These are phyloP conservation scores for Rhyacophila evoluta DNA, from an alignment of 2,888 invertebrate species.

Conservation along the genomic window DNA sequence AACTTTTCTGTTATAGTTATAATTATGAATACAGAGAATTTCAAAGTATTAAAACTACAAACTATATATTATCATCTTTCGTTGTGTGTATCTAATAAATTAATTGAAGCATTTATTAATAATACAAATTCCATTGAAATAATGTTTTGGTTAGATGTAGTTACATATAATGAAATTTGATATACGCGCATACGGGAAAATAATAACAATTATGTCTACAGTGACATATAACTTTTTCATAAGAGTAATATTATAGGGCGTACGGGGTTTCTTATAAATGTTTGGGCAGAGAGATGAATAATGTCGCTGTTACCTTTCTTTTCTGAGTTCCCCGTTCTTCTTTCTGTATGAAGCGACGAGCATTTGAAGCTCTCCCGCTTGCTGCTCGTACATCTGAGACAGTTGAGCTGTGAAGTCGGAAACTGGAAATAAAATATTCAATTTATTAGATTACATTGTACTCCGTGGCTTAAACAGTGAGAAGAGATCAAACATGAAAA, in stretches of 20 bases:
- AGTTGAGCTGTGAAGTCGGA: constrained; percentile 92
- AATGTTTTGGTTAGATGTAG: too few relatives aligned
- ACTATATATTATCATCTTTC: too few relatives aligned
- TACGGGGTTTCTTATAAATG: not conserved
- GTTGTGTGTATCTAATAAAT: too few relatives aligned
- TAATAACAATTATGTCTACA: not conserved
- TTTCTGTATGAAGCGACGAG: constrained; percentile 89
- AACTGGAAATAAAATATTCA: constrained; percentile 73
- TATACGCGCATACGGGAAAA: not conserved
- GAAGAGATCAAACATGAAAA: too few relatives aligned
- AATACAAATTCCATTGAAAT: too few relatives aligned
- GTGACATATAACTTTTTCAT: not conserved
- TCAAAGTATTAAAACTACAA: too few relatives aligned
- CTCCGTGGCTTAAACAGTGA: too few relatives aligned
- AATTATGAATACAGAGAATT: too few relatives aligned
- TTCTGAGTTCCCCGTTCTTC: constrained; percentile 85
- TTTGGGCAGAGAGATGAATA: not conserved
- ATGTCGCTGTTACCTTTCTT: constrained; percentile 77
- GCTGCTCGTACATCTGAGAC: constrained; percentile 89
- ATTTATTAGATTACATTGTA: not conserved
- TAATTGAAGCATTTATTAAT: too few relatives aligned
- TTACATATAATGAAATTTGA: too few relatives aligned
- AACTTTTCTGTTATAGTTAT: too few relatives aligned
- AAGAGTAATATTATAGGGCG: not conserved
- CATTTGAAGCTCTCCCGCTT: constrained; percentile 87